A percentile compares a stretch with the other conserved stretches of the same genome.
Conservation (phyloP, 2,888 invertebrate species). For the Aspidiotus destructor region DNA sequence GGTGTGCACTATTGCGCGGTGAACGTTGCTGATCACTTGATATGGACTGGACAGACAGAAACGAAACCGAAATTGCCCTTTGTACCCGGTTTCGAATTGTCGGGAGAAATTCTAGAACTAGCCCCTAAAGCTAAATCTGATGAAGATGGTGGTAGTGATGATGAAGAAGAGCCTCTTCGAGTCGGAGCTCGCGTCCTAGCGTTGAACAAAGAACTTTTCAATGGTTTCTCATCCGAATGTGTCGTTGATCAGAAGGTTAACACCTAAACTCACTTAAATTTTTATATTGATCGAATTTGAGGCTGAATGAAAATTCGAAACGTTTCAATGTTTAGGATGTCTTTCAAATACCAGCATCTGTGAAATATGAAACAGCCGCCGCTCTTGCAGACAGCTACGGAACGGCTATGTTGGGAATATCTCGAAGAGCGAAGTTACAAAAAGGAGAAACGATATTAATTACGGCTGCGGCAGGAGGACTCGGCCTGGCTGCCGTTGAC, state of each 20-base stretch:
- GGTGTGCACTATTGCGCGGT: conserved; percentile 54
- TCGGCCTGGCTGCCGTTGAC: conserved; percentile 57
- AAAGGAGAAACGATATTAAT: conserved; percentile 53
- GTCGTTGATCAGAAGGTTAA: conserved; percentile 43
- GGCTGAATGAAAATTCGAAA: conserved; percentile 18
- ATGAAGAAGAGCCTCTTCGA: conserved; percentile 39
- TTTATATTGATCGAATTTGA: not conserved
- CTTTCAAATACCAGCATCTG: conserved; percentile 49
- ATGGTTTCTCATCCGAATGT: conserved; percentile 55
- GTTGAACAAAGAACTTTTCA: conserved; percentile 47
- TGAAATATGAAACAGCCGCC: conserved; percentile 49
- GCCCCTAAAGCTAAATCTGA: conserved; percentile 39
- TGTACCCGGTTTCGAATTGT: conserved; percentile 56
- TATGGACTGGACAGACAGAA: conserved; percentile 47
- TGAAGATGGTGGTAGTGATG: conserved; percentile 38
- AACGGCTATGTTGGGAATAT: conserved; percentile 55
- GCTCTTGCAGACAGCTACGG: conserved; percentile 53
- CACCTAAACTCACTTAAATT: conserved; percentile 12
- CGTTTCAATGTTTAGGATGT: conserved; percentile 47
- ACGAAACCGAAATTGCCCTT: conserved; percentile 47
- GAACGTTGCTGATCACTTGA: conserved; percentile 53
- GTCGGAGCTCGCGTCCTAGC: conserved; percentile 54
- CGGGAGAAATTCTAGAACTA: conserved; percentile 48
- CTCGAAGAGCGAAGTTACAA: conserved; percentile 46
- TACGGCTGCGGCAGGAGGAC: conserved; percentile 54